Conservation (phyloP, 2,888 invertebrate species). For the Melanostoma mellinum region DNA sequence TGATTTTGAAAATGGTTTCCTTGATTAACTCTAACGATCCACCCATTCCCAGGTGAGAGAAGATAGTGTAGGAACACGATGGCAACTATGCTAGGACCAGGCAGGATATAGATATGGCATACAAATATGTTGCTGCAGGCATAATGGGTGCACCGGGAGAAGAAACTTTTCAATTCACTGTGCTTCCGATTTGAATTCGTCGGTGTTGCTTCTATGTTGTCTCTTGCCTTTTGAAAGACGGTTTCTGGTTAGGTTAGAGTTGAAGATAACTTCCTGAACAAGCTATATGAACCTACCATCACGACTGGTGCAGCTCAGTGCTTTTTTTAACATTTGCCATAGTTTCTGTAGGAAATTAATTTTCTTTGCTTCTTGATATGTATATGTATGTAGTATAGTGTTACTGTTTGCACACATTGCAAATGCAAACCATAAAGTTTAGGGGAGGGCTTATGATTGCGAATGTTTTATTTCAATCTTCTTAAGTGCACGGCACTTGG, state of each 20-base stretch:
- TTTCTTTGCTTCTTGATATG: neutral
- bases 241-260: conserved; percentile 6
- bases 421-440: conserved; percentile 3
- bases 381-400: too few relatives aligned
- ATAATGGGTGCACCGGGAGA: conserved; percentile 23
- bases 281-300: conserved; percentile 1
- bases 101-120: conserved; percentile 12
- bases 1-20: conserved; percentile 68
- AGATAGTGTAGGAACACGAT: neutral
- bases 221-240: neutral
- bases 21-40: conserved; percentile 67
- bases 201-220: conserved; percentile 22
- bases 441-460: neutral
- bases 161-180: conserved; percentile 58
- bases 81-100: neutral
- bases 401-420: conserved; percentile 1
- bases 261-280: conserved; percentile 26
- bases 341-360: conserved; percentile 23
- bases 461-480: too few relatives aligned
- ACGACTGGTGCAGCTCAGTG: neutral
- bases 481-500: too few relatives aligned
- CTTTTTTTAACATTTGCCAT: conserved; percentile 20
- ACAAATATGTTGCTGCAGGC: conserved; percentile 32
- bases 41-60: conserved; percentile 30
- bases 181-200: conserved; percentile 55